These are phyloP conservation scores for Diplazon laetatorius DNA, from an alignment of 2,888 invertebrate genomes.

Conservation along the genomic window DNA sequence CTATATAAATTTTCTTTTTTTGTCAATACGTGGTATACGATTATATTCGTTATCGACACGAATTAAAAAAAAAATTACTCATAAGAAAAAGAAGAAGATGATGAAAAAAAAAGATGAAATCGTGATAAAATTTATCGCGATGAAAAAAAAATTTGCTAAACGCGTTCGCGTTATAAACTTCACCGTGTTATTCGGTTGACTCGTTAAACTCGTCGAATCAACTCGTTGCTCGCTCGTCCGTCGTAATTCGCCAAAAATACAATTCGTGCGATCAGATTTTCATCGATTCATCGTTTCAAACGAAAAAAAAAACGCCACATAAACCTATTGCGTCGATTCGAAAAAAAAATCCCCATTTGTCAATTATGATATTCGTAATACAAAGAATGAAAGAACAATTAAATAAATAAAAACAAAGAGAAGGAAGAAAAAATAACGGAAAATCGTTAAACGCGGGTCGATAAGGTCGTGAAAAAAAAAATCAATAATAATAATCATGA, in stretches of 20 bases:
- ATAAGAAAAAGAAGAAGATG: not conserved
- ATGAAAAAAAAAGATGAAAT: too few species aligned
- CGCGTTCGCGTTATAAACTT: too few species aligned
- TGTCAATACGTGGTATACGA: slow-evolving; percentile 10
- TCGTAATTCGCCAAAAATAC: too few species aligned
- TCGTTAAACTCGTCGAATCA: too few species aligned
- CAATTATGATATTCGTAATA: slow-evolving; percentile 69
- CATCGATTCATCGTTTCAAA: slow-evolving; percentile 28
- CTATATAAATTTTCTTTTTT: slow-evolving; percentile 10
- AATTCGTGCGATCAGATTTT: too few species aligned
- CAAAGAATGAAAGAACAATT: slow-evolving; percentile 44
- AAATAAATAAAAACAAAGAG: not conserved
- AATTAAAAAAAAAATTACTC: slow-evolving; percentile 18
- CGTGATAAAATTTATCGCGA: too few species aligned
- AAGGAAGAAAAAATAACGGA: too few species aligned
- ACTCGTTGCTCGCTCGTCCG: too few species aligned
- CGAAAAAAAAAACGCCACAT: slow-evolving; percentile 10
- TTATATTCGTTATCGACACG: slow-evolving; percentile 1
- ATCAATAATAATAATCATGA: too few species aligned
- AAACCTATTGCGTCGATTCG: slow-evolving; percentile 44
- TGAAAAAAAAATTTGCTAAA: too few species aligned
- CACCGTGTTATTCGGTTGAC: too few species aligned
- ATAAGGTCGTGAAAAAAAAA: slow-evolving; percentile 32
- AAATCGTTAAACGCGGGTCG: slow-evolving; percentile 9
- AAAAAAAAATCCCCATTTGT: slow-evolving; percentile 69